phyloP scores from a whole-genome alignment of 1,140 invertebrate species.

The Cydia pomonella region DNA sequence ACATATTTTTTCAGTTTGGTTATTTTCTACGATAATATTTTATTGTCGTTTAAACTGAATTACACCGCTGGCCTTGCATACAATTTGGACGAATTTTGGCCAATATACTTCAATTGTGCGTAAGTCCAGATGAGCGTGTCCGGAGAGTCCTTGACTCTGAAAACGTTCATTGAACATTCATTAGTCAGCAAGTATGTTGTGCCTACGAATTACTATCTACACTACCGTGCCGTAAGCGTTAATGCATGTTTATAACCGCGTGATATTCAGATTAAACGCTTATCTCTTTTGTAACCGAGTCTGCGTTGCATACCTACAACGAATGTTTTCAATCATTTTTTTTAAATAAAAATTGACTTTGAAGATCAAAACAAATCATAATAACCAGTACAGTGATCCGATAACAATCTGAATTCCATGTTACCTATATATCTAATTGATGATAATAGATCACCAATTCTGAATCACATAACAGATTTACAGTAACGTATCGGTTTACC shows the following conservation, averaged over 20 bases:
- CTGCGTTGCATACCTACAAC: neutral
- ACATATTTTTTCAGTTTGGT: neutral
- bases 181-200: constrained; percentile 30
- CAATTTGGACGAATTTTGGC: neutral
- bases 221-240: constrained; percentile 52
- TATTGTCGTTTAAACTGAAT: neutral
- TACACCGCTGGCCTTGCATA: neutral
- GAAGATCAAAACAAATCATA: constrained; percentile 12
- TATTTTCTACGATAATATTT: neutral
- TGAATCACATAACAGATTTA: constrained; percentile 18
- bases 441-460: neutral
- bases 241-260: constrained; percentile 73
- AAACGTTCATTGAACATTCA: constrained; percentile 50
- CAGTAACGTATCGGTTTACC: constrained; percentile 39
- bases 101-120: constrained; percentile 5
- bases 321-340: neutral
- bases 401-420: neutral
- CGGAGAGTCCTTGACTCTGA: constrained; percentile 54
- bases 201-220: constrained; percentile 34
- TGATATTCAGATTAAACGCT: constrained; percentile 74
- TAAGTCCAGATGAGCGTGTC: constrained; percentile 38
- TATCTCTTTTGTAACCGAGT: constrained; percentile 60
- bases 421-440: constrained; percentile 4
- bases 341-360: neutral
- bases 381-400: constrained; percentile 29